Conservation (phyloP, 2,888 invertebrate species). For the Melipona bicolor region DNA sequence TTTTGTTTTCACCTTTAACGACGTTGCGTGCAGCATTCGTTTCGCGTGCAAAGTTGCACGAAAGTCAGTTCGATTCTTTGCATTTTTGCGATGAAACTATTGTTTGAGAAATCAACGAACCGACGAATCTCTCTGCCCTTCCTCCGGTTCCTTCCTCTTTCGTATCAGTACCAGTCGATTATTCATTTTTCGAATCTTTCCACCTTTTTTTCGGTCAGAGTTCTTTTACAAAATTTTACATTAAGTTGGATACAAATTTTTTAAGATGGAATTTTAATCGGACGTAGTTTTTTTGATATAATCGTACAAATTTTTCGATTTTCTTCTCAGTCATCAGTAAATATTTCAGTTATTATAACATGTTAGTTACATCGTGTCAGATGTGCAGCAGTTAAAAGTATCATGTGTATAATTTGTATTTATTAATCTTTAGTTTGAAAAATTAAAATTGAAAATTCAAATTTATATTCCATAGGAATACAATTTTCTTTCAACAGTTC, state of each 20-base stretch:
- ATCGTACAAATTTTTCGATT: too few species aligned
- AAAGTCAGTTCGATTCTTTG: background rate
- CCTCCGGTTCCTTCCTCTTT: background rate
- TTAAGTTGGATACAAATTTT: background rate
- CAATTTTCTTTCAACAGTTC: too few species aligned
- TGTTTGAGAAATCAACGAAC: background rate
- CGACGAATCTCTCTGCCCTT: too few species aligned
- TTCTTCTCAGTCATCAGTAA: too few species aligned
- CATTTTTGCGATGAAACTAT: background rate
- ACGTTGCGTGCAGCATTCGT: constrained; percentile 26
- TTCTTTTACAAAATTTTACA: background rate
- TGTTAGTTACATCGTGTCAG: background rate
- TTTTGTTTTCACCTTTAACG: background rate
- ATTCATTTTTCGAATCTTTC: background rate
- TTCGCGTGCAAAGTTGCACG: background rate
- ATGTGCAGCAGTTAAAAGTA: background rate
- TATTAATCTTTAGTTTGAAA: too few species aligned
- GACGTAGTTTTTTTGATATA: background rate
- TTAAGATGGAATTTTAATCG: background rate
- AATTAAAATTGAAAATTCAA: too few species aligned
- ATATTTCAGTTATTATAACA: too few species aligned
- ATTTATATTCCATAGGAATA: too few species aligned
- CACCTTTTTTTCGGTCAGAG: background rate
- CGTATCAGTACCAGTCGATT: background rate
- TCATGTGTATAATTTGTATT: too few species aligned